Evolutionary conservation across 2,797 vertebrate genomes (phyloP).

Genomic region (Notoglanidium macrostoma): DNA sequence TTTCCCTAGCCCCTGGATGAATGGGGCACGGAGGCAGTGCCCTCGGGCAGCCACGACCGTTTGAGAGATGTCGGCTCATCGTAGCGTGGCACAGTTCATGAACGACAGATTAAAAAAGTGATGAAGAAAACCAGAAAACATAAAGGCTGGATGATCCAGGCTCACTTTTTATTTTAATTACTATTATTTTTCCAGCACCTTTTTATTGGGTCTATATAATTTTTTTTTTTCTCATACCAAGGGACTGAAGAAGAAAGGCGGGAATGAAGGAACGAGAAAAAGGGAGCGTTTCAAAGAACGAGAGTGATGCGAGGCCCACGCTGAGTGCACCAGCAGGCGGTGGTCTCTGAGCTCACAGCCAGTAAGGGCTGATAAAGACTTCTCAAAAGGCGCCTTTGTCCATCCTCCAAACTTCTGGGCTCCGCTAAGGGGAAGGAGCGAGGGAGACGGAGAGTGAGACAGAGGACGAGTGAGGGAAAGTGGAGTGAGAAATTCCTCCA

Average conservation of each 20-base stretch:
- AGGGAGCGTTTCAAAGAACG: conserved; percentile 56
- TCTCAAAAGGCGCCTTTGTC: conserved; percentile 60
- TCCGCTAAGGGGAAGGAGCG: conserved; percentile 37
- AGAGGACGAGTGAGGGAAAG: conserved; percentile 31
- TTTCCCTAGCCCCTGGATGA: conserved; percentile 27
- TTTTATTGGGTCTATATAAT: conserved; percentile 32
- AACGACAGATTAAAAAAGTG: background rate
- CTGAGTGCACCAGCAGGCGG: conserved; percentile 61
- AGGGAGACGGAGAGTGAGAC: conserved; percentile 30
- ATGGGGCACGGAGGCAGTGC: conserved; percentile 24
- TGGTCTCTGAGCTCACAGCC: conserved; percentile 61
- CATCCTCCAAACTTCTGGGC: conserved; percentile 52
- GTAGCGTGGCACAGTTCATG: conserved; percentile 4
- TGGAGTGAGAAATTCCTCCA: conserved; percentile 32
- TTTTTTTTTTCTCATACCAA: conserved; percentile 33
- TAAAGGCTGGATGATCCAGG: conserved; percentile 23
- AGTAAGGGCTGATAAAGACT: conserved; percentile 64
- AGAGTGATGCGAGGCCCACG: conserved; percentile 54
- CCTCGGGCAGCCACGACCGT: conserved; percentile 28
- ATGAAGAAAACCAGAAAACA: conserved; percentile 2
- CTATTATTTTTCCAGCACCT: conserved; percentile 7
- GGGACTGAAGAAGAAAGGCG: conserved; percentile 31
- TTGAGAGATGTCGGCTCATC: conserved; percentile 14
- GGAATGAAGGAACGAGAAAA: conserved; percentile 28
- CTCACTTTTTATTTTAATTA: conserved; percentile 32